Evolutionary conservation across 2,797 vertebrate species (phyloP).

Genomic region (Cichlasoma orientale): DNA sequence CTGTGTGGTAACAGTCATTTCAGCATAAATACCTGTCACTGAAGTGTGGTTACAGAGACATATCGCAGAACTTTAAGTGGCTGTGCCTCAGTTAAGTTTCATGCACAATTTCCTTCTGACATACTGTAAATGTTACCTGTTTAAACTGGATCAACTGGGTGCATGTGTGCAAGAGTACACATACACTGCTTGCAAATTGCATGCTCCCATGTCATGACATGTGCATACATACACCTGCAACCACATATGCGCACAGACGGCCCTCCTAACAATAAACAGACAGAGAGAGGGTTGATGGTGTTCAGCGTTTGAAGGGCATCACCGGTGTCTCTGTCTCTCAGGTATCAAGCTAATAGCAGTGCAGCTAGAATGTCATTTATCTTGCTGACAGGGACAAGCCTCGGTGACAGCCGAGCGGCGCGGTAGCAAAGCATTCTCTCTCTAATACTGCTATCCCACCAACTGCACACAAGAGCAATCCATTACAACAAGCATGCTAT

Average conservation of each 20-base stretch:
- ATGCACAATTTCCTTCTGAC: not conserved
- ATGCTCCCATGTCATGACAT: slow-evolving; percentile 12
- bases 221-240: slow-evolving; percentile 15
- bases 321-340: slow-evolving; percentile 66
- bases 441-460: slow-evolving; percentile 16
- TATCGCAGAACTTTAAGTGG: not conserved
- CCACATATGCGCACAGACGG: not conserved
- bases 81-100: slow-evolving; percentile 6
- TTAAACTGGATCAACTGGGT: not conserved
- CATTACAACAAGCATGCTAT: slow-evolving; percentile 21
- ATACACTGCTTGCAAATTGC: slow-evolving; percentile 8
- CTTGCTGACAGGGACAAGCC: slow-evolving; percentile 76
- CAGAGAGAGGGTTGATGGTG: slow-evolving; percentile 44
- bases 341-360: slow-evolving; percentile 69
- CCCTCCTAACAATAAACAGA: slow-evolving; percentile 48
- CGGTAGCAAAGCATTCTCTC: slow-evolving; percentile 26
- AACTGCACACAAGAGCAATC: slow-evolving; percentile 36
- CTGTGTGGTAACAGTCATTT: not conserved
- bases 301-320: slow-evolving; percentile 73
- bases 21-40: not conserved
- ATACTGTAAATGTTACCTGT: slow-evolving; percentile 6
- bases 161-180: slow-evolving; percentile 5
- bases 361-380: slow-evolving; percentile 69
- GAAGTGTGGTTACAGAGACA: not conserved
- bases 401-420: slow-evolving; percentile 65